Evolutionary conservation across 2,888 invertebrate genomes (phyloP).

Genomic region (Hermaeophaga mercurialis): DNA sequence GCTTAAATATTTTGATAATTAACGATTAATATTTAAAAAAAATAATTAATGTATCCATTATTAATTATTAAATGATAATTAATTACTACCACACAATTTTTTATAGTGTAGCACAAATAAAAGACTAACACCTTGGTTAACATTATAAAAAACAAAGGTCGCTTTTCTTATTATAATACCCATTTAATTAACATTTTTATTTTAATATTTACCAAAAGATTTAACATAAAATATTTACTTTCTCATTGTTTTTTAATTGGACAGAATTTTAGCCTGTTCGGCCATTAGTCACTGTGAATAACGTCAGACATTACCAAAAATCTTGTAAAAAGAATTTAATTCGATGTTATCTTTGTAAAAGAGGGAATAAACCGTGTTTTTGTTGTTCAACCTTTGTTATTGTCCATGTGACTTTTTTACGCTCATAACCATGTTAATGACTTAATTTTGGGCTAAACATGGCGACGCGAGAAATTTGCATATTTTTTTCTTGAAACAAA

Average conservation of each 20-base stretch:
- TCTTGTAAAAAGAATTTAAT: constrained; percentile 13
- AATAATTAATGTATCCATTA: too few relatives aligned
- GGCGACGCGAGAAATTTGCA: constrained; percentile 11
- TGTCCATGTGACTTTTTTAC: constrained; percentile 11
- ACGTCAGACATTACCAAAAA: constrained; percentile 20
- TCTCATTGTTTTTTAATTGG: constrained; percentile 30
- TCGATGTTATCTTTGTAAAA: constrained; percentile 20
- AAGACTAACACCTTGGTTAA: not conserved
- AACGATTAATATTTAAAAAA: too few relatives aligned
- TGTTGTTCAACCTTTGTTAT: constrained; percentile 1
- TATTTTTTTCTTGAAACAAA: constrained; percentile 13
- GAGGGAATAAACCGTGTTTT: constrained; percentile 10
- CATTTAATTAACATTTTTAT: constrained; percentile 18
- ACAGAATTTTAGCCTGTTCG: constrained; percentile 23
- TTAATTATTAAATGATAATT: too few relatives aligned
- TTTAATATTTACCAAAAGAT: constrained; percentile 14
- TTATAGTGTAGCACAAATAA: constrained; percentile 2
- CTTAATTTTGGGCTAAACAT: constrained; percentile 18
- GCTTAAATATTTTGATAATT: too few relatives aligned
- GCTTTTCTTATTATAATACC: not conserved
- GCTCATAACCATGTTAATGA: constrained; percentile 21
- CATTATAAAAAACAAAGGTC: constrained; percentile 5
- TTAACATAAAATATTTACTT: constrained; percentile 5
- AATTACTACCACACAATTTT: too few relatives aligned
- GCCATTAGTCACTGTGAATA: constrained; percentile 23